Conservation (phyloP, 2,888 invertebrate species). For the Epirrhoe tristata region DNA sequence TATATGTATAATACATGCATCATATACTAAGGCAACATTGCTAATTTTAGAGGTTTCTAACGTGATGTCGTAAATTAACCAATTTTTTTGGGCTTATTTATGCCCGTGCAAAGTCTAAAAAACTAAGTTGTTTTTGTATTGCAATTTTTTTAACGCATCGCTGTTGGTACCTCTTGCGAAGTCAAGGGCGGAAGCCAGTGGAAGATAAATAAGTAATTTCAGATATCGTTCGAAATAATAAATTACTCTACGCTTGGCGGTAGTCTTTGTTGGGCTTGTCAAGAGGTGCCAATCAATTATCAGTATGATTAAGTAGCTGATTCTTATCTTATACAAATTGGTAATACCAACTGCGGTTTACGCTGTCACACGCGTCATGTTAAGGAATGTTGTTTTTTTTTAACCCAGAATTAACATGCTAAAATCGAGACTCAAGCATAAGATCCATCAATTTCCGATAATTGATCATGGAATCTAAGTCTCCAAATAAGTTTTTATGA, state of each 20-base stretch:
- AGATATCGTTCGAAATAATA: not conserved
- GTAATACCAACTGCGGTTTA: slow-evolving; percentile 51
- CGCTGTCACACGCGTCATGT: slow-evolving; percentile 45
- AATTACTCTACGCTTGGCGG: slow-evolving; percentile 35
- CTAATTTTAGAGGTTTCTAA: too few species aligned
- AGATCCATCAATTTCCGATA: not conserved
- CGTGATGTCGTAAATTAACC: too few species aligned
- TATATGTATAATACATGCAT: too few species aligned
- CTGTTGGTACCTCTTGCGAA: not conserved
- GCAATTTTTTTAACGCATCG: not conserved
- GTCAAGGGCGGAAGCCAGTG: not conserved
- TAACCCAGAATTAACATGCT: not conserved
- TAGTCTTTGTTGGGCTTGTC: slow-evolving; percentile 54
- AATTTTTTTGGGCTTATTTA: too few species aligned
- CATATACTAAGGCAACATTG: too few species aligned
- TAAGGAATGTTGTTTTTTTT: not conserved
- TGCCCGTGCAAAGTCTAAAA: too few species aligned
- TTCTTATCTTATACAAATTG: slow-evolving; percentile 60
- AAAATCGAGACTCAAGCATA: not conserved
- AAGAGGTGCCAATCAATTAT: slow-evolving; percentile 67
- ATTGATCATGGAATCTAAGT: not conserved
- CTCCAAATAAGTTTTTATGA: not conserved
- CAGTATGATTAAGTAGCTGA: slow-evolving; percentile 64
- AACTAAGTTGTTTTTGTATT: too few species aligned
- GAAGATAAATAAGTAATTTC: slow-evolving; percentile 3